Base-by-base conservation (phyloP, 1,140 invertebrate species). In the Apis florea region DNA sequence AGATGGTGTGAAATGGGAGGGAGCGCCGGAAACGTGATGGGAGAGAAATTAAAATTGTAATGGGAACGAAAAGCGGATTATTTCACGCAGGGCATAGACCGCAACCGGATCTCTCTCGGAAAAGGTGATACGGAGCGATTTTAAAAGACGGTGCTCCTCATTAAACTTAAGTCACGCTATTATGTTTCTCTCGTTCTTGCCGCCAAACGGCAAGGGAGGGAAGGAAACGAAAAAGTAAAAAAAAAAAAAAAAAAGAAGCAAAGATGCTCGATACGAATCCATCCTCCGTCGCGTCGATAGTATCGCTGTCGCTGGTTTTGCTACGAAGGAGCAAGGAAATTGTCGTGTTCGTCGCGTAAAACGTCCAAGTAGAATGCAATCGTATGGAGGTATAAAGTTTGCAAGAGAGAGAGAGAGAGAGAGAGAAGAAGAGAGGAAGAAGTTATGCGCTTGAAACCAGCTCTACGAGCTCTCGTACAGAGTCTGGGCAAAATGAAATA, bases 371-470 rank as follows among this genome's bases (percentile, higher is more conserved):
- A n/a, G 49, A 68, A 49, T 15, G 75, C 58, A 58, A 83, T 79
- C 75, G 71, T 59, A 72, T 73, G 61, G 51, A 51, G 47, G 76
- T 17, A 77, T 71, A 40, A n/a, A 53, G 56, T 51, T 26, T 40
- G 24, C 1, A 12, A 54, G 49, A 3, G 26, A 64, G 21, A n/a
- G n/a, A n/a, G n/a, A n/a, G n/a, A n/a, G 6, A 19, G 1, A 9
- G 21, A 56, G 54, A 26, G 19, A 15, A 58, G 59, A 31, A 49
- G 53, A 56, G 51, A 58, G 59, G 9, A n/a, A 11, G 51, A 69
- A 83, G 81, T 79, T 83, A 59, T 72, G 81, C 47, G 67, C 79
- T 79, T 79, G 81, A 79, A 83, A 79, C 81, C 71, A 59, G 81
- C 76, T 83, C 76, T 67, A 64, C 56, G 68, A 69, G 80, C 49